Percentiles rank a stretch among this genome's conserved stretches.
Conservation (phyloP, 2,797 vertebrate genomes). For the Neosilurus mollespiculum region DNA sequence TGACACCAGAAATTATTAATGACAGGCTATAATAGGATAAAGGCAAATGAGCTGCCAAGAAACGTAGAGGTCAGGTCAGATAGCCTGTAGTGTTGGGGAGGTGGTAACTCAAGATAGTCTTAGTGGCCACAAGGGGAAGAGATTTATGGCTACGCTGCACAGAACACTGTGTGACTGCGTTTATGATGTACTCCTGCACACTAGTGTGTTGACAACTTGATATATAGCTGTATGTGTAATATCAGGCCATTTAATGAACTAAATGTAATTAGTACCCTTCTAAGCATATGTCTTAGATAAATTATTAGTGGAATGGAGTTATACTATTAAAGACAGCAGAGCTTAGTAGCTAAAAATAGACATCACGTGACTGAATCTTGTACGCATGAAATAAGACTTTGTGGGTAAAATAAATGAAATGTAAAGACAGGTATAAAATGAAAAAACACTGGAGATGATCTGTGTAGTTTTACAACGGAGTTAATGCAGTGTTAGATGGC, state of each 20-base stretch:
- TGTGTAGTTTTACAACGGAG: too few relatives aligned
- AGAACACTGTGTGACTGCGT: slow-evolving; percentile 18
- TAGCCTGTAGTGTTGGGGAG: slow-evolving; percentile 12
- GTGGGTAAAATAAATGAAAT: too few relatives aligned
- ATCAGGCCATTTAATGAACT: background rate
- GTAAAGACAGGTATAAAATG: too few relatives aligned
- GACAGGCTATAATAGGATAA: slow-evolving; percentile 42
- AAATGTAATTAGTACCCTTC: background rate
- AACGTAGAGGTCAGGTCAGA: slow-evolving; percentile 59
- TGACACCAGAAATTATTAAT: slow-evolving; percentile 47
- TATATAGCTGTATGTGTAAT: background rate
- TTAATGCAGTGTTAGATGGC: too few relatives aligned
- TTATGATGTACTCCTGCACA: slow-evolving; percentile 21
- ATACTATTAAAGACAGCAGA: too few relatives aligned
- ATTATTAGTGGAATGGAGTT: too few relatives aligned
- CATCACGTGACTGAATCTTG: too few relatives aligned
- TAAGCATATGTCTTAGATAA: background rate
- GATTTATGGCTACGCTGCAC: slow-evolving; percentile 26
- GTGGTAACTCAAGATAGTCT: slow-evolving; percentile 31
- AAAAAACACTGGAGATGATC: too few relatives aligned
- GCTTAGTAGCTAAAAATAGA: too few relatives aligned
- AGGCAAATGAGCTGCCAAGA: slow-evolving; percentile 52
- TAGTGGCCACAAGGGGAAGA: slow-evolving; percentile 12
- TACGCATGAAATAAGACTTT: too few relatives aligned
- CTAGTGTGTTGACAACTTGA: slow-evolving; percentile 29